Base-by-base conservation (phyloP, 2,888 invertebrate genomes). In the Acrocyrtus sp. region DNA sequence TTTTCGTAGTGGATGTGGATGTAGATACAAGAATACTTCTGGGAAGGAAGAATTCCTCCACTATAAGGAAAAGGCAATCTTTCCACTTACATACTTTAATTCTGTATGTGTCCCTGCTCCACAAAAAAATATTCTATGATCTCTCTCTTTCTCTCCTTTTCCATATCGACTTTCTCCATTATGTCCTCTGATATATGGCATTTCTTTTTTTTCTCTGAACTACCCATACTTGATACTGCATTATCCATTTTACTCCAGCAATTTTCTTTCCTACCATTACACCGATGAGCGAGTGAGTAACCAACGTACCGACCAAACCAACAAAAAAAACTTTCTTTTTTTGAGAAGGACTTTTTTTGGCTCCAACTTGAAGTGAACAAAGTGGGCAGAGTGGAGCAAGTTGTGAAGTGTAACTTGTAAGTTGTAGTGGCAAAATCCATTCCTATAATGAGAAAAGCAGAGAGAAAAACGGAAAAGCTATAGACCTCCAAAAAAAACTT, bases 361-460 rank as follows among this genome's bases (percentile, higher is more conserved):
- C n/a, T n/a, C n/a, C n/a, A n/a, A n/a, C n/a, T n/a, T n/a, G n/a
- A n/a, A 15, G 39, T 54, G 63, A 63, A 63, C 54, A 54, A 54
- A 54, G 45, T 54, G 63, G 53, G 53, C 53, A 51, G 27, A 62
- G 63, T 27, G 45, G 54, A 63, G 56, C 41, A 56, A 56, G 53
- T 63, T 53, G n/a, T n/a, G n/a, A n/a, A n/a, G n/a, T n/a, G n/a
- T n/a, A 63, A 45, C 63, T 63, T 45, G 63, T 54, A n/a, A n/a
- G n/a, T n/a, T n/a, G n/a, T n/a, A n/a, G n/a, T n/a, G n/a, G n/a
- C n/a, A n/a, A 53, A 56, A 63, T 45, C 63, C 63, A 63, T 63
- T 63, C 63, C 53, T 63, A 54, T 63, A 63, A 63, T 63, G 54
- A 63, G 54, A 45, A 63, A 45, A 63, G 63, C 63, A 63, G 54